Percentiles rank a stretch among this genome's conserved stretches.
phyloP scores from a whole-genome alignment of 2,113 vertebrate genomes.

The Rallus limicola region DNA sequence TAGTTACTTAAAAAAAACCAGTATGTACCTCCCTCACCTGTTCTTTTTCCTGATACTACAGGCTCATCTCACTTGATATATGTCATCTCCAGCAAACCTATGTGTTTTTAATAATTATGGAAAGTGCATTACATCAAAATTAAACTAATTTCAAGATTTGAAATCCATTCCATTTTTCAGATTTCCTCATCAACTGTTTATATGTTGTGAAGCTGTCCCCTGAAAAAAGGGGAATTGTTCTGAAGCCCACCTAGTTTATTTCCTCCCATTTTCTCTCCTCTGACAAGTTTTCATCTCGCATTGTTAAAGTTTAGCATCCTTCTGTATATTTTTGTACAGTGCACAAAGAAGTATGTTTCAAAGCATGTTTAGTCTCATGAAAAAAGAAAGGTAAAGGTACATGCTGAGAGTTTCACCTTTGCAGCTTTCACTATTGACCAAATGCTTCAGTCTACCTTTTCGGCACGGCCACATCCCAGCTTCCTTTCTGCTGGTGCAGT shows the following conservation, averaged over 20 bases:
- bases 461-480: rapidly evolving
- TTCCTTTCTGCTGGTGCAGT: rapidly evolving
- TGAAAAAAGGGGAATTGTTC: neutral
- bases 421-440: neutral
- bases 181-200: neutral
- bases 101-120: neutral
- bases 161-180: neutral
- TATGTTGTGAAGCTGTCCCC: neutral
- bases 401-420: neutral
- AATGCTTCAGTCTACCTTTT: neutral
- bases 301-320: neutral
- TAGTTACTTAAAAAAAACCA: neutral
- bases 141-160: neutral
- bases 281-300: neutral
- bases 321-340: rapidly evolving
- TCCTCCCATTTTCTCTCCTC: neutral
- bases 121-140: neutral
- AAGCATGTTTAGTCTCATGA: neutral
- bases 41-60: neutral
- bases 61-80: neutral
- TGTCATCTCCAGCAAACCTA: neutral
- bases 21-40: neutral
- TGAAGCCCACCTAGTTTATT: neutral
- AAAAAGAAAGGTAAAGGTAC: neutral
- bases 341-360: neutral